Evolutionary conservation across 2,113 vertebrate genomes (phyloP).

Genomic region (Emydocephalus ijimae): DNA sequence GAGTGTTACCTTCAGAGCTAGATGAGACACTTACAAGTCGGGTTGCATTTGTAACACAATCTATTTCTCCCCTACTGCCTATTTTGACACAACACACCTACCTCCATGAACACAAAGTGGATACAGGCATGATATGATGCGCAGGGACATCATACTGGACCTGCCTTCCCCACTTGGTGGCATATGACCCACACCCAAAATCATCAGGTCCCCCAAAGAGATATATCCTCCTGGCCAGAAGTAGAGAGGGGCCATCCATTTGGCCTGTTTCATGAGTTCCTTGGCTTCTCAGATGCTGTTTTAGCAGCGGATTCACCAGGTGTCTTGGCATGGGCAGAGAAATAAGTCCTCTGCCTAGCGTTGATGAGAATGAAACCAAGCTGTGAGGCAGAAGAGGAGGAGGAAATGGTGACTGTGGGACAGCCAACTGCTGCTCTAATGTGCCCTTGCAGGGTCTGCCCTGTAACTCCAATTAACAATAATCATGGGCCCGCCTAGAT

Average conservation of each 20-base stretch:
- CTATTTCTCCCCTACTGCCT: not conserved
- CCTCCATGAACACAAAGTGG: not conserved
- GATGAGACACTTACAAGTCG: not conserved
- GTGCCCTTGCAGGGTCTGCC: not conserved
- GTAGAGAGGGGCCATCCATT: not conserved
- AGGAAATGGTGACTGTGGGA: not conserved
- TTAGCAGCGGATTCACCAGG: not conserved
- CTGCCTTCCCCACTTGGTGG: not conserved
- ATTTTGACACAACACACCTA: not conserved
- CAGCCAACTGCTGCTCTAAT: not conserved
- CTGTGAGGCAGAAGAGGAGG: not conserved
- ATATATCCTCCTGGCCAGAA: not conserved
- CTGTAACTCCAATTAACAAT: not conserved
- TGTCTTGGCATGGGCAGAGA: not conserved
- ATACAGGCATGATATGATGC: not conserved
- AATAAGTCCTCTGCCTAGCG: not conserved
- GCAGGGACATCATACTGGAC: not conserved
- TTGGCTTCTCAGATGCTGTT: not conserved
- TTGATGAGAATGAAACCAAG: not conserved
- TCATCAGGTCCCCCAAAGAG: not conserved
- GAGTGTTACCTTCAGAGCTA: not conserved
- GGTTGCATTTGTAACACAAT: not conserved
- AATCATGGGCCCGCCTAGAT: not conserved
- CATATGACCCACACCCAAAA: not conserved
- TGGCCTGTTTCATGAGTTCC: not conserved